These are phyloP conservation scores for Catocala nupta DNA, from an alignment of 2,888 invertebrate genomes.

Conservation along the genomic window DNA sequence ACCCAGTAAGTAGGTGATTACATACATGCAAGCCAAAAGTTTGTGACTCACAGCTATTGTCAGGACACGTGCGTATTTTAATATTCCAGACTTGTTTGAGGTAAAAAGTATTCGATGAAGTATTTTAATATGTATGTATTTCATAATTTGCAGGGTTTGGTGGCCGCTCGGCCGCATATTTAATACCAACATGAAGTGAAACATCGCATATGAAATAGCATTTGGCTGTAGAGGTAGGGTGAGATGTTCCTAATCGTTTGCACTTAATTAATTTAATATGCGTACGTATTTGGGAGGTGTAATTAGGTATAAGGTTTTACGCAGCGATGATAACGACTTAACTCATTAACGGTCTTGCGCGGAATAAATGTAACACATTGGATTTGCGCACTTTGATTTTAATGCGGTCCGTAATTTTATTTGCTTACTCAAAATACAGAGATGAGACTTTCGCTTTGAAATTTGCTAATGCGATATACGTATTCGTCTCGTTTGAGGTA, in stretches of 20 bases:
- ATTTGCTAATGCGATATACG: not conserved
- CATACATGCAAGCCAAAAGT: too few species aligned
- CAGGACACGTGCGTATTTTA: not conserved
- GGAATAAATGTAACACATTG: not conserved
- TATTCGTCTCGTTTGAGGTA: not conserved
- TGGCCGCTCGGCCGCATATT: not conserved
- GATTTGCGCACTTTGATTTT: not conserved
- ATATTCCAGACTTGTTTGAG: constrained; percentile 7
- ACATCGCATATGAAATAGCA: constrained; percentile 2
- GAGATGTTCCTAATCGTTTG: constrained; percentile 8
- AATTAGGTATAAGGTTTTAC: constrained; percentile 6
- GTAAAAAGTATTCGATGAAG: constrained; percentile 8
- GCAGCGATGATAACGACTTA: not conserved
- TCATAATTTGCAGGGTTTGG: constrained; percentile 10
- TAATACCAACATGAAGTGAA: constrained; percentile 3
- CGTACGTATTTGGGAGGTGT: constrained; percentile 1
- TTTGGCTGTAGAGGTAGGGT: constrained; percentile 1
- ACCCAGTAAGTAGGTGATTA: too few species aligned
- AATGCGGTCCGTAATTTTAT: constrained; percentile 9
- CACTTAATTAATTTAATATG: constrained; percentile 13
- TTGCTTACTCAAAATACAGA: constrained; percentile 5
- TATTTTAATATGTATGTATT: constrained; percentile 11
- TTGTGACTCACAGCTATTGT: too few species aligned
- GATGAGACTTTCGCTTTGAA: not conserved
- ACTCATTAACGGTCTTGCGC: constrained; percentile 3